Percentiles rank a stretch among this genome's conserved stretches.
These are phyloP conservation scores for Vireo griseus DNA, from an alignment of 2,797 vertebrate genomes.

Conservation along the genomic window DNA sequence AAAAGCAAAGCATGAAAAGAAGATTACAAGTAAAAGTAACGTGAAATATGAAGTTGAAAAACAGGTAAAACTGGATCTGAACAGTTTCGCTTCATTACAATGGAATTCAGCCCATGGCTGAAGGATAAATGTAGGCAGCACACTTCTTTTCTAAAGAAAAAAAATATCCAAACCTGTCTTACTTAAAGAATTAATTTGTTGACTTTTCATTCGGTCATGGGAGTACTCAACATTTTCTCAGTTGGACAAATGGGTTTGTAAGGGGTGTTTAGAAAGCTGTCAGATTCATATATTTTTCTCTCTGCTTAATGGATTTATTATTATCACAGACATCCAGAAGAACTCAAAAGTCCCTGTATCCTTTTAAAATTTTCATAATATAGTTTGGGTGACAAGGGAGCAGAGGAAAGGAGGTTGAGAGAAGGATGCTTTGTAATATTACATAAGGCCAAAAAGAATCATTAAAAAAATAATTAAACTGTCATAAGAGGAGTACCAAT, in stretches of 20 bases:
- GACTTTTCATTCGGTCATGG: background rate
- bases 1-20: background rate
- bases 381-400: background rate
- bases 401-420: background rate
- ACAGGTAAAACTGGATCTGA: slow-evolving; percentile 42
- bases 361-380: background rate
- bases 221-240: background rate
- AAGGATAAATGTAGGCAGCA: slow-evolving; percentile 4
- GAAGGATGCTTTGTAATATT: background rate
- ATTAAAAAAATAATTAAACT: background rate
- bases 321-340: background rate
- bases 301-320: background rate
- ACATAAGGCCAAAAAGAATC: background rate
- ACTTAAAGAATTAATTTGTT: slow-evolving; percentile 12
- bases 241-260: background rate
- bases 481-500: background rate
- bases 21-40: background rate
- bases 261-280: background rate
- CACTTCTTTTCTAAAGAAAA: background rate
- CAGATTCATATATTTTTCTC: background rate
- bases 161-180: background rate
- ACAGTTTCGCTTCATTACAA: slow-evolving; percentile 56
- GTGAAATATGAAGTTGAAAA: slow-evolving; percentile 30
- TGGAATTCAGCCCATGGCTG: slow-evolving; percentile 36
- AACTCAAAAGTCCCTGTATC: background rate